These are phyloP conservation scores for Sclerurus mexicanus DNA, from an alignment of 2,113 vertebrate genomes.

Conservation along the genomic window DNA sequence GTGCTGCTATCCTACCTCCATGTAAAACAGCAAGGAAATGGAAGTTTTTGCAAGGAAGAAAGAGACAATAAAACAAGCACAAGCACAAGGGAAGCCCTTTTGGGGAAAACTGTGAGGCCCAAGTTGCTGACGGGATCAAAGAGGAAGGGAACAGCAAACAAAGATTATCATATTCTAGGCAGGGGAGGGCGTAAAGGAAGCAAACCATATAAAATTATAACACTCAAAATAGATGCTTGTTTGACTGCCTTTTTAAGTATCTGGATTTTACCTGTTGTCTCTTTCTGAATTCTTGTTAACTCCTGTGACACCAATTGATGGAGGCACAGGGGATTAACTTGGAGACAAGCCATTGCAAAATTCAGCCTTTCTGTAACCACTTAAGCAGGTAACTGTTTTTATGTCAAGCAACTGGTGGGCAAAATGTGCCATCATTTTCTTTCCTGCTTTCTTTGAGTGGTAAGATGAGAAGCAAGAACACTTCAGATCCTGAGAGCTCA, in stretches of 20 bases:
- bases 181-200: background rate
- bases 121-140: background rate
- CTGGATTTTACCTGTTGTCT: background rate
- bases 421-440: conserved; percentile 36
- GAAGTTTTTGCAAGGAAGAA: background rate
- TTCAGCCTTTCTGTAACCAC: background rate
- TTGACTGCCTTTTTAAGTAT: background rate
- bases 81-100: background rate
- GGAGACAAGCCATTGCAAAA: background rate
- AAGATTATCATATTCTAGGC: background rate
- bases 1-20: background rate
- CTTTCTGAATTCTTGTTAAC: conserved; percentile 3
- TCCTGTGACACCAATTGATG: background rate
- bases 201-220: background rate
- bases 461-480: conserved; percentile 33
- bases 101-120: background rate
- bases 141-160: background rate
- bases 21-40: background rate
- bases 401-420: background rate
- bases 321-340: conserved; percentile 47
- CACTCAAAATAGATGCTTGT: background rate
- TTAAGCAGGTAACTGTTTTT: conserved; percentile 51
- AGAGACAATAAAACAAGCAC: background rate
- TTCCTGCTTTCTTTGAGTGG: conserved; percentile 19
- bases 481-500: background rate